Evolutionary conservation across 2,888 invertebrate genomes (phyloP).

Genomic region (Hypomecis punctinalis): DNA sequence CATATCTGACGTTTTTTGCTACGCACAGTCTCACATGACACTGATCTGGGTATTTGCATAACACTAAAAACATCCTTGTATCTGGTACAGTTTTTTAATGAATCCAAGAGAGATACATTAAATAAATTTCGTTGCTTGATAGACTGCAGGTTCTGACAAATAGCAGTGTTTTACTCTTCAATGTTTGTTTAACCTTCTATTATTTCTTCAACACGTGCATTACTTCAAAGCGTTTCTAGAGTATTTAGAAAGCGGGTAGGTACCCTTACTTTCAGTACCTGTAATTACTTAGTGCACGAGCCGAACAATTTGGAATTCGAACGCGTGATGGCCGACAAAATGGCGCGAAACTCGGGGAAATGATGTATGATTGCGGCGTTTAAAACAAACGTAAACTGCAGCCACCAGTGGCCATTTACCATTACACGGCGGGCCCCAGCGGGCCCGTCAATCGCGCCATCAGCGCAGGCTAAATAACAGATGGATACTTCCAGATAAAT

Average conservation of each 20-base stretch:
- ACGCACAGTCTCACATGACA: neutral
- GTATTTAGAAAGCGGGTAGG: conserved; percentile 2
- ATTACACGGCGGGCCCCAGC: conserved; percentile 26
- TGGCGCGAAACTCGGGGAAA: conserved; percentile 72
- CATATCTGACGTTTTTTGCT: neutral
- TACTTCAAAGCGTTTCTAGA: too few relatives aligned
- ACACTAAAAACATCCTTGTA: too few relatives aligned
- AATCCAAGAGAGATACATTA: too few relatives aligned
- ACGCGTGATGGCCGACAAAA: conserved; percentile 64
- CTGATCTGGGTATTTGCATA: neutral
- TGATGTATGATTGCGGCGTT: conserved; percentile 74
- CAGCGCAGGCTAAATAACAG: neutral
- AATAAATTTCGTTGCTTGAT: too few relatives aligned
- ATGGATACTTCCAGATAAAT: neutral
- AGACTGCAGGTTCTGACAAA: too few relatives aligned
- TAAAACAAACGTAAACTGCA: conserved; percentile 67
- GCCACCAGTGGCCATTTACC: conserved; percentile 28
- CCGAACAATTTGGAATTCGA: conserved; percentile 50
- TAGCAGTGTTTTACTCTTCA: too few relatives aligned
- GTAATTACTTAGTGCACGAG: conserved; percentile 45
- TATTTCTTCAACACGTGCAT: too few relatives aligned
- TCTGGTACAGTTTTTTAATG: too few relatives aligned
- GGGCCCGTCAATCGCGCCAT: conserved; percentile 18
- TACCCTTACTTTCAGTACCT: conserved; percentile 10
- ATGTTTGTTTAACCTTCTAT: too few relatives aligned